phyloP scores from a whole-genome alignment of 2,113 vertebrate species.

The Leptobrachium leishanense region DNA sequence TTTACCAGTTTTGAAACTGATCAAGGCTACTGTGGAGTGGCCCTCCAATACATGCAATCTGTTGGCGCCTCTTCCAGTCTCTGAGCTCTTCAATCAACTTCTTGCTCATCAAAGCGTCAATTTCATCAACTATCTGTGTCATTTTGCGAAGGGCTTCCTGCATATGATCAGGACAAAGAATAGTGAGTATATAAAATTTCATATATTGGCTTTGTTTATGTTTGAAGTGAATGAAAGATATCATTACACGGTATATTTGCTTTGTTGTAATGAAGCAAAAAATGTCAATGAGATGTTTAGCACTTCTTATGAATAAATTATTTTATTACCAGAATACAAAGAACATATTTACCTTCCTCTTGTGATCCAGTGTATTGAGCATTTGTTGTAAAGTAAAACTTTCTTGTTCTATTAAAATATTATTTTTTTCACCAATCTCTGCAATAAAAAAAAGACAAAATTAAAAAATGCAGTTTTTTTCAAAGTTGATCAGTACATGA shows the following conservation, averaged over 20 bases:
- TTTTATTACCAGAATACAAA: too few relatives aligned
- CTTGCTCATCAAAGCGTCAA: conserved; percentile 79
- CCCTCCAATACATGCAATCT: conserved; percentile 90
- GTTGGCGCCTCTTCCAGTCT: conserved; percentile 92
- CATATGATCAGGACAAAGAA: not conserved
- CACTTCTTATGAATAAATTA: too few relatives aligned
- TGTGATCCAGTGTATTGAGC: conserved; percentile 92
- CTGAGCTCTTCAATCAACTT: conserved; percentile 84
- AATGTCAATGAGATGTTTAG: too few relatives aligned
- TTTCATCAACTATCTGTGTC: conserved; percentile 83
- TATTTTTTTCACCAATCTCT: conserved; percentile 86
- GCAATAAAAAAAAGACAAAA: conserved; percentile 26
- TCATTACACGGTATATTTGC: too few relatives aligned
- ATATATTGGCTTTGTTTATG: too few relatives aligned
- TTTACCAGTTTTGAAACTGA: conserved; percentile 94
- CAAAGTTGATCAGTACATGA: too few relatives aligned
- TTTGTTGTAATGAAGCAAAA: too few relatives aligned
- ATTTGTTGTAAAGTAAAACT: conserved; percentile 86
- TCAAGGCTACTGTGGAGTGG: conserved; percentile 86
- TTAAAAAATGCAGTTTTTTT: too few relatives aligned
- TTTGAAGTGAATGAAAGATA: too few relatives aligned
- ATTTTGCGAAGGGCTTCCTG: conserved; percentile 90
- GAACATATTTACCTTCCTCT: conserved; percentile 80
- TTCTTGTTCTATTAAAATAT: conserved; percentile 81
- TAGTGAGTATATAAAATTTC: too few relatives aligned